A percentile compares a stretch with the other conserved stretches of the same genome.
phyloP scores from a whole-genome alignment of 2,113 vertebrate species.

The Felis catus region F.catus_Fca126_mat1.0 CM031413.1:31817001-31817500 shows the following conservation, averaged over 20 bases:
- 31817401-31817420: neutral
- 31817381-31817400: conserved; percentile 41
- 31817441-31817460: neutral
- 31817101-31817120: neutral
- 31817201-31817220: conserved; percentile 38
- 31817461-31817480: neutral
- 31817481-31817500: neutral
- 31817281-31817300: conserved; percentile 61
- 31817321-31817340: neutral
- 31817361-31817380: conserved; percentile 57
- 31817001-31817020: conserved; percentile 3
- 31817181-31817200: conserved; percentile 29
- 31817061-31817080: neutral
- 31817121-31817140: neutral
- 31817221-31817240: conserved; percentile 32
- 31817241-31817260: neutral
- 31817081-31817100: neutral
- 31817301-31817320: neutral
- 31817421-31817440: neutral
- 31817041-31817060: conserved; percentile 34
- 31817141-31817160: conserved; percentile 25
- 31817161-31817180: neutral
- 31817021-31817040: neutral
- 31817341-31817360: conserved; percentile 28
- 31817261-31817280: neutral